Evolutionary conservation across 2,797 vertebrate species (phyloP).

Genomic region (Lerista edwardsae): DNA sequence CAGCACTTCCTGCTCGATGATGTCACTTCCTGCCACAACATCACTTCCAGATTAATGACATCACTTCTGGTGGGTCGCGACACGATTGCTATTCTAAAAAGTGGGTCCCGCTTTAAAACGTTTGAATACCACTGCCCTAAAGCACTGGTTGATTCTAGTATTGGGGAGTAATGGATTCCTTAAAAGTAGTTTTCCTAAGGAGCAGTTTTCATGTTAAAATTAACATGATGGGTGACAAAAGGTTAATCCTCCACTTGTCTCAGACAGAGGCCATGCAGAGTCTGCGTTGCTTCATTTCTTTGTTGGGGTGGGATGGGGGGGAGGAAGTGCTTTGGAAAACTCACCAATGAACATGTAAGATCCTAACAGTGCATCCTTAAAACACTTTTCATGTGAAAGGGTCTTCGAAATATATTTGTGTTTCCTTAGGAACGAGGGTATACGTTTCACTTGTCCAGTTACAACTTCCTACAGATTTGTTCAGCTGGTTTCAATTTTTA

Average conservation of each 20-base stretch:
- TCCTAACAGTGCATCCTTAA: conserved; percentile 48
- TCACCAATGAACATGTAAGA: conserved; percentile 47
- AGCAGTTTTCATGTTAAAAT: conserved; percentile 23
- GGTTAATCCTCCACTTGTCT: conserved; percentile 53
- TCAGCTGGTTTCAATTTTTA: conserved; percentile 77
- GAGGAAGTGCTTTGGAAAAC: conserved; percentile 51
- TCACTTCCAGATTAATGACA: too few species aligned
- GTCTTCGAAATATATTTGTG: conserved; percentile 68
- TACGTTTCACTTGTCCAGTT: conserved; percentile 74
- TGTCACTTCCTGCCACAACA: too few species aligned
- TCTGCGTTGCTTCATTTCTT: conserved; percentile 55
- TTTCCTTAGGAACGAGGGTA: conserved; percentile 70
- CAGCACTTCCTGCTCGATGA: too few species aligned
- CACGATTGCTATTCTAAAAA: too few species aligned
- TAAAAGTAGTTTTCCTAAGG: conserved; percentile 58
- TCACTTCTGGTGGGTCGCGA: too few species aligned
- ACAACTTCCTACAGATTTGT: conserved; percentile 74
- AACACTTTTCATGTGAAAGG: conserved; percentile 68
- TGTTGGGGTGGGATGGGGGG: conserved; percentile 36
- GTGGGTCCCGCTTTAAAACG: too few species aligned
- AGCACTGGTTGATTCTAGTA: neutral
- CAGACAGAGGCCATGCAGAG: conserved; percentile 26
- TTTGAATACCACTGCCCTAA: too few species aligned
- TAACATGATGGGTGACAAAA: conserved; percentile 52
- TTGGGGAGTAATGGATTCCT: conserved; percentile 53